Base-by-base conservation (phyloP, 1,140 invertebrate genomes). In the honey bee (Apis mellifera) region DNA sequence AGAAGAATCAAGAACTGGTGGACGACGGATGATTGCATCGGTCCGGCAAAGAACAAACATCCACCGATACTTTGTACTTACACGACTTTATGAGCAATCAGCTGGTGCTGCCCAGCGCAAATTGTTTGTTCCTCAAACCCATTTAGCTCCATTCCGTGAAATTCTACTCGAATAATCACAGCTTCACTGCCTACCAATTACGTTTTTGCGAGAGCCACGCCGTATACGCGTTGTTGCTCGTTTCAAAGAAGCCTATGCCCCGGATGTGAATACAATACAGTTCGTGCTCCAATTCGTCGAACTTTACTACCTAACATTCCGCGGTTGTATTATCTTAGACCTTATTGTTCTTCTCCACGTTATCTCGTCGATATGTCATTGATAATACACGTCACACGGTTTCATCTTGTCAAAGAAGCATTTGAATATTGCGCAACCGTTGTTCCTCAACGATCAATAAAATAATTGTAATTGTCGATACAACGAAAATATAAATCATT, bases 81-180 rank as follows among this genome's bases (percentile, higher is more conserved):
- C 85, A 89, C 86, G 85, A 92, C 89, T 93, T 94, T 93, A 94
- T 91, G 93, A 93, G 91, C 92, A 93, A 93, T 94, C 92, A 93
- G 90, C 87, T 65, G 75, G 89, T 85, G 92, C 91, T 90, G 90
- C 90, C 90, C 91, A 87, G 90, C 91, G 91, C 90, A 93, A 93
- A 94, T 94, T 93, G 91, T 93, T 94, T 93, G 92, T 93, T 93
- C 92, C 92, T 93, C 92, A 93, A 94, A 94, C 90, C 90, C 93
- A 93, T 93, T 93, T 92, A 91, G 90, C 90, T 93, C 90, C 90
- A 93, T 94, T 93, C 93, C 91, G 87, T 93, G 92, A 92, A 94
- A 93, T 93, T 92, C 92, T 92, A 90, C 91, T 93, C 90, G 90
- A 93, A 93, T 93, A 93, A 94, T 94, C 92, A 92, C 92, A 92